phyloP scores from a whole-genome alignment of 2,113 vertebrate species.

The Apeltes quadracus region DNA sequence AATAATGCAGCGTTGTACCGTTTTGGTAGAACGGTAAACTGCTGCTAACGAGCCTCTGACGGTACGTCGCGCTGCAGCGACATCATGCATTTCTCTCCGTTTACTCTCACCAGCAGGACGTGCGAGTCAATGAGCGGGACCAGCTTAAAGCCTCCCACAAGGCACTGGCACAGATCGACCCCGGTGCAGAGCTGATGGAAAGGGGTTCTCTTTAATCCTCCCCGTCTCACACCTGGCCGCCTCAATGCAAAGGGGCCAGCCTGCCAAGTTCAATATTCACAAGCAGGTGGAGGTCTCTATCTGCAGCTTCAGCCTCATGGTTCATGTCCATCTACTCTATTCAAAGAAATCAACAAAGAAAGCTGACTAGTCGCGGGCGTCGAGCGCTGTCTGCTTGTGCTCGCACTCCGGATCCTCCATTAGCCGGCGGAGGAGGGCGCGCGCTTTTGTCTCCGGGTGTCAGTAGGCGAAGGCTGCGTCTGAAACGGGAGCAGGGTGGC shows the following conservation, averaged over 20 bases:
- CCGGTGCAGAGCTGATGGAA: constrained; percentile 33
- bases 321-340: constrained; percentile 58
- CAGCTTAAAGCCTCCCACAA: constrained; percentile 32
- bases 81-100: background rate
- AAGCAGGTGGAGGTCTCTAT: constrained; percentile 57
- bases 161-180: constrained; percentile 19
- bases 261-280: constrained; percentile 31
- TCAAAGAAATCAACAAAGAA: constrained; percentile 68
- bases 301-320: constrained; percentile 49
- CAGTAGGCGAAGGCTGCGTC: constrained; percentile 61
- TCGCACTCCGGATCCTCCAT: constrained; percentile 67
- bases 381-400: constrained; percentile 56
- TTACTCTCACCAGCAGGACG: too few species aligned
- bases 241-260: constrained; percentile 36
- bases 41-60: constrained; percentile 36
- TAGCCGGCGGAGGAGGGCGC: constrained; percentile 59
- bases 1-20: constrained; percentile 35
- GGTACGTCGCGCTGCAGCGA: constrained; percentile 6
- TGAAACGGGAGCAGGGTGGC: constrained; percentile 62
- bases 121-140: constrained; percentile 29
- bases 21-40: constrained; percentile 11
- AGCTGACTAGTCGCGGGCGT: constrained; percentile 61
- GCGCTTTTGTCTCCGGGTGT: constrained; percentile 73
- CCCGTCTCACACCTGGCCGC: constrained; percentile 39
- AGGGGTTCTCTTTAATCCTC: constrained; percentile 28